Evolutionary conservation across 2,113 vertebrate species (phyloP).

Genomic region (Pseudopodoces humilis): DNA sequence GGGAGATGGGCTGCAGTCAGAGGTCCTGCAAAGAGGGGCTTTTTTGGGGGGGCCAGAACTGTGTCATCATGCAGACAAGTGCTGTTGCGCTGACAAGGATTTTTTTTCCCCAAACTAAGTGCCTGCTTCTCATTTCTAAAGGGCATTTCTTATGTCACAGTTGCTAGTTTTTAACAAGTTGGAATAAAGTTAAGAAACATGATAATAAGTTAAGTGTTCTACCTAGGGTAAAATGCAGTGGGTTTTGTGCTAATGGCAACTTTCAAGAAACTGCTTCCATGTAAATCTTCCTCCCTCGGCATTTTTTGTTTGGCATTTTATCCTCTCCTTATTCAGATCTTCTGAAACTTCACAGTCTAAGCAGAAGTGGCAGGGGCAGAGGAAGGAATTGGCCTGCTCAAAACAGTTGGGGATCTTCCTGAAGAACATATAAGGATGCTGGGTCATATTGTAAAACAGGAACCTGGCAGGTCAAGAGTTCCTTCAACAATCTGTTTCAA

Average conservation of each 20-base stretch:
- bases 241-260: neutral
- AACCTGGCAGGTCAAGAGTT: neutral
- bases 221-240: neutral
- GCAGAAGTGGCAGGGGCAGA: neutral
- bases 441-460: neutral
- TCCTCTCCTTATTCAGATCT: neutral
- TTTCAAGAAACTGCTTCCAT: neutral
- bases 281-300: neutral
- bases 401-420: conserved; percentile 78
- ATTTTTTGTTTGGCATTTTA: neutral
- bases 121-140: neutral
- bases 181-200: neutral
- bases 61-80: neutral
- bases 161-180: neutral
- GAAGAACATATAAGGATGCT: conserved; percentile 82
- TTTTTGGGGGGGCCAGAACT: neutral
- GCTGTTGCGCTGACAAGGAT: neutral
- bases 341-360: neutral
- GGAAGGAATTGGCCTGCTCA: conserved; percentile 63
- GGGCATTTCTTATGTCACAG: neutral
- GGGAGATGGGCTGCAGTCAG: neutral
- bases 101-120: neutral
- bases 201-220: neutral
- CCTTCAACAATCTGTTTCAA: neutral
- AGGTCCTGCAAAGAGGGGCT: neutral